These are phyloP conservation scores for Agapornis canus DNA, from an alignment of 2,797 vertebrate genomes.

Conservation along the genomic window DNA sequence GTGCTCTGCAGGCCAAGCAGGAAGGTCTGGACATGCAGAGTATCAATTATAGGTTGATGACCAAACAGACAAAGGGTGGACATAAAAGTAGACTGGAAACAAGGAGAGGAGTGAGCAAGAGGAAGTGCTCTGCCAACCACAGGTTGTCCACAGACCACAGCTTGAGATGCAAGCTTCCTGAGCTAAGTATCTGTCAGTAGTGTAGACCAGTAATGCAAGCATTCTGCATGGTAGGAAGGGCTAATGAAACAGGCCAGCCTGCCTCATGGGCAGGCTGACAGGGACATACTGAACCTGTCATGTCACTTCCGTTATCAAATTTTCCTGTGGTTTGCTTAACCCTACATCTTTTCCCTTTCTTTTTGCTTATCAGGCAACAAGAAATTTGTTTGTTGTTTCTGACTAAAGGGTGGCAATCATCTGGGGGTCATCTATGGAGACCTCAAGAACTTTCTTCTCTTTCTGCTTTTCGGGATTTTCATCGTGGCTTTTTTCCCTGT, in stretches of 20 bases:
- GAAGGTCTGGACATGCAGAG: not conserved
- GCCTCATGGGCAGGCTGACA: not conserved
- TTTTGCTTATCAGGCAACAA: not conserved
- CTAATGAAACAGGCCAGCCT: not conserved
- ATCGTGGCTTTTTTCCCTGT: not conserved
- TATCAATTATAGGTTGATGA: not conserved
- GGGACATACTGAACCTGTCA: not conserved
- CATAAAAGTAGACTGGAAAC: not conserved
- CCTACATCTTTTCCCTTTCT: not conserved
- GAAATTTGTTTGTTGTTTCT: not conserved
- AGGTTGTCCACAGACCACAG: conserved; percentile 22
- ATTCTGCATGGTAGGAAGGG: not conserved
- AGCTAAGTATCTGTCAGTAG: not conserved
- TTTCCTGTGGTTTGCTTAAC: not conserved
- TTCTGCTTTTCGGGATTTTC: not conserved
- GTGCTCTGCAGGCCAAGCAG: not conserved
- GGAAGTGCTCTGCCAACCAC: conserved; percentile 56
- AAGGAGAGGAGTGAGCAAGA: conserved; percentile 13
- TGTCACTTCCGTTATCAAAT: not conserved
- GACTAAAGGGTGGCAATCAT: not conserved
- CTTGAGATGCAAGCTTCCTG: conserved; percentile 41
- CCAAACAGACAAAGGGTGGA: not conserved
- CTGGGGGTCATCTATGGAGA: not conserved
- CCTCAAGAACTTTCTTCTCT: not conserved
- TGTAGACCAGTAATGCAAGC: not conserved